Evolutionary conservation across 2,888 invertebrate genomes (phyloP).

Genomic region (Baccha elongata): DNA sequence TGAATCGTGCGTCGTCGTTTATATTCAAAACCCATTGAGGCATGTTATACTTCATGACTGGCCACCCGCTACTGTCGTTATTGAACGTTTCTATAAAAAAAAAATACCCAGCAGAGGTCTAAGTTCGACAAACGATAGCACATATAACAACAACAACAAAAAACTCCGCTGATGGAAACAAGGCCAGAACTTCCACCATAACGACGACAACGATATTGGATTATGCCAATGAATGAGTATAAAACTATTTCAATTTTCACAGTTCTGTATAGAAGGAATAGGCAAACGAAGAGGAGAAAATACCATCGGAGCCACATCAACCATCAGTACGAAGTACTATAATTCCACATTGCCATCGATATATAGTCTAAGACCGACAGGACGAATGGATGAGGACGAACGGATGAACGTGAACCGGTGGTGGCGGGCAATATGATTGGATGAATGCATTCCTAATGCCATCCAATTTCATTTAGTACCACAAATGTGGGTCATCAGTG

Average conservation of each 20-base stretch:
- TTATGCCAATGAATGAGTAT: conserved; percentile 72
- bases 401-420: background rate
- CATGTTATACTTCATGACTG: conserved; percentile 36
- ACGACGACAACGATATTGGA: conserved; percentile 65
- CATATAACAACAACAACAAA: conserved; percentile 35
- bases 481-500: conserved; percentile 72
- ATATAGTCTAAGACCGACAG: conserved; percentile 2
- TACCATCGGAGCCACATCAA: conserved; percentile 1
- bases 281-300: conserved; percentile 5
- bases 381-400: background rate
- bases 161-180: background rate
- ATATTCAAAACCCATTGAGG: conserved; percentile 46
- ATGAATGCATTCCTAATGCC: conserved; percentile 54
- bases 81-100: conserved; percentile 31
- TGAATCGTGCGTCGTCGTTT: background rate
- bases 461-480: conserved; percentile 70
- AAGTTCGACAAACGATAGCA: conserved; percentile 32
- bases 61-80: conserved; percentile 6
- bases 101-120: conserved; percentile 36
- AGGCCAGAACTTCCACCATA: conserved; percentile 3
- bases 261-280: background rate
- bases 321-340: background rate
- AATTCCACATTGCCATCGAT: conserved; percentile 22
- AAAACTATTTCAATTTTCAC: conserved; percentile 71
- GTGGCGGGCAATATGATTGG: conserved; percentile 37